phyloP scores from a whole-genome alignment of 37 sponge, comb jelly and placozoan genomes.

The Diacarnus erythraeanus region DNA sequence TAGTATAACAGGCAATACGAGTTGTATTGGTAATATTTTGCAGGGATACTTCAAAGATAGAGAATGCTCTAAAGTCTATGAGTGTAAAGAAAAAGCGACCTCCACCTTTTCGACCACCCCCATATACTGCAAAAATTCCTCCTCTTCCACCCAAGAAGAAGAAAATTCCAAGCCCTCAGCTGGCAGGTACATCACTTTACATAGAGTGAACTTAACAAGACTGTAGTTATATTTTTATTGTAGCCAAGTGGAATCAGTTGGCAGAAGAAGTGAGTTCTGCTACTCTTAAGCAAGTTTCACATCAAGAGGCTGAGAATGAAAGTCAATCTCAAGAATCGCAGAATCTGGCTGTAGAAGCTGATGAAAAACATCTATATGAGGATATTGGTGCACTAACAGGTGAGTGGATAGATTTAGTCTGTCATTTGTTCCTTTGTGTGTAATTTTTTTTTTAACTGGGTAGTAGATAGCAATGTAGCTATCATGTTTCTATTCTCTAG shows the following conservation, averaged over 20 bases:
- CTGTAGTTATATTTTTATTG: neutral
- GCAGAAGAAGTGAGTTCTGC: constrained; percentile 8
- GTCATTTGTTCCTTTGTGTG: neutral
- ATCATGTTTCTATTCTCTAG: too few relatives aligned
- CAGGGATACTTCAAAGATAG: constrained; percentile 1
- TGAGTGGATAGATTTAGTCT: neutral
- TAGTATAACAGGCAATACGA: too few relatives aligned
- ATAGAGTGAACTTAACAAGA: too few relatives aligned
- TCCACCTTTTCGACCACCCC: constrained; percentile 21
- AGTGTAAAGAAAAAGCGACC: constrained; percentile 23
- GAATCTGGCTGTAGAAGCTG: too few relatives aligned
- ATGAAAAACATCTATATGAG: constrained; percentile 10
- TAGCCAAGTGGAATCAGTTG: neutral
- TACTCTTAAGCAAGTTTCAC: neutral
- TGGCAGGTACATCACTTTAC: too few relatives aligned
- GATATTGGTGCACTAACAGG: neutral
- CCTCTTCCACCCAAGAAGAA: constrained; percentile 11
- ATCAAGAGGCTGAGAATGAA: neutral
- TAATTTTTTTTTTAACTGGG: too few relatives aligned
- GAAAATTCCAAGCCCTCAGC: too few relatives aligned
- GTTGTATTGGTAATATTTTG: neutral
- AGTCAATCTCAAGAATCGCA: neutral
- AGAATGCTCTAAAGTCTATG: neutral
- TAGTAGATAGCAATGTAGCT: too few relatives aligned
- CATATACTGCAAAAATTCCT: neutral